Conservation (phyloP, 1,140 invertebrate species). For the Lepeophtheirus salmonis region DNA sequence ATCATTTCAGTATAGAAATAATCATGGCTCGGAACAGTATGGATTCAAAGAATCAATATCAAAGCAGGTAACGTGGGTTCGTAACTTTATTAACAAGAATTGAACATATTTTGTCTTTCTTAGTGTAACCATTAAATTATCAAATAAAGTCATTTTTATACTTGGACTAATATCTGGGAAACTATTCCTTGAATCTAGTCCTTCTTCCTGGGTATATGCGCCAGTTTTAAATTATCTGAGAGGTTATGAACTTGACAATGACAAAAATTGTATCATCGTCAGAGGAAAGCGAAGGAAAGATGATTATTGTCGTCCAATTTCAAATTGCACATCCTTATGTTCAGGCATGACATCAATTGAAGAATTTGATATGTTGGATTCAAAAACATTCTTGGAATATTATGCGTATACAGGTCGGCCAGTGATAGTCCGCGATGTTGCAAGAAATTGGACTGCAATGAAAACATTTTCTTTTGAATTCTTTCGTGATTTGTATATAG, state of each 20-base stretch:
- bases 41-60: too few relatives aligned
- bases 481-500: conserved; percentile 7
- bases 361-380: conserved; percentile 1
- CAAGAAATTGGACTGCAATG: conserved; percentile 12
- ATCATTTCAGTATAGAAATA: too few relatives aligned
- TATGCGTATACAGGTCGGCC: conserved; percentile 28
- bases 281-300: neutral
- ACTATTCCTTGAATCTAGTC: neutral
- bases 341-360: neutral
- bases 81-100: too few relatives aligned
- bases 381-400: neutral
- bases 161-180: neutral
- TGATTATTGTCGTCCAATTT: conserved; percentile 11
- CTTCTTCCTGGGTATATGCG: neutral
- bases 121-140: neutral
- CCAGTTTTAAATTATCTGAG: neutral
- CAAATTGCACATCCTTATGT: conserved; percentile 1
- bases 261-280: neutral
- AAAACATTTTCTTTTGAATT: neutral
- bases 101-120: too few relatives aligned
- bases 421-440: conserved; percentile 27
- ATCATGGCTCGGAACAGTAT: too few relatives aligned
- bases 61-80: too few relatives aligned
- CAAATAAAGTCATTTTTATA: neutral
- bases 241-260: conserved; percentile 4